These are phyloP conservation scores for Arizona elegans DNA, from an alignment of 2,113 vertebrate species.

Conservation along the genomic window DNA sequence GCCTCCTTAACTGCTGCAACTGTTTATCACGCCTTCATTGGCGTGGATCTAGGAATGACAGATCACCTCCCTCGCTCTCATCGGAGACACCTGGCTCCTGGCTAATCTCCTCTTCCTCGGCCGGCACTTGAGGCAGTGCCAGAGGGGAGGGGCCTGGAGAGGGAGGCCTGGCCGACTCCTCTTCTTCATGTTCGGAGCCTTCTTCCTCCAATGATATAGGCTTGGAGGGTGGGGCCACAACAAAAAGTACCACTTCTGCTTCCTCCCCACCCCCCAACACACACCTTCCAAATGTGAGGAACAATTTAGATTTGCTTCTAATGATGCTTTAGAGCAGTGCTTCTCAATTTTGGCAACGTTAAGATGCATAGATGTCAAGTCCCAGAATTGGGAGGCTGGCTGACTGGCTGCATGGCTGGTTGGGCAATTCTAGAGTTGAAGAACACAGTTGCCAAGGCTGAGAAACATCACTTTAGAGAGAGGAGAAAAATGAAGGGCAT, in stretches of 20 bases:
- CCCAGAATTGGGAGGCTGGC: background rate
- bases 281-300: background rate
- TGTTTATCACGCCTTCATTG: too few species aligned
- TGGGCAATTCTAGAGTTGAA: background rate
- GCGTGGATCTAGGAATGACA: too few species aligned
- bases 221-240: too few species aligned
- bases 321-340: background rate
- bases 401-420: background rate
- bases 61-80: too few species aligned
- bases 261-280: background rate
- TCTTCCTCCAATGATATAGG: too few species aligned
- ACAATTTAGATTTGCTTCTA: conserved; percentile 18
- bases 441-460: background rate
- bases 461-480: background rate
- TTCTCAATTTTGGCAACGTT: background rate
- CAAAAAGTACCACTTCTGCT: background rate
- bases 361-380: background rate
- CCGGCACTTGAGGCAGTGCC: too few species aligned
- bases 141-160: too few species aligned
- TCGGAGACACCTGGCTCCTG: too few species aligned
- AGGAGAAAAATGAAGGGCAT: background rate
- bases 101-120: too few species aligned
- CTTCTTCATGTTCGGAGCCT: too few species aligned
- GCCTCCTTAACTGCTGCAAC: too few species aligned
- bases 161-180: too few species aligned